phyloP scores from a whole-genome alignment of 37 sponge, comb jelly and placozoan species.

The Spongilla lacustris region DNA sequence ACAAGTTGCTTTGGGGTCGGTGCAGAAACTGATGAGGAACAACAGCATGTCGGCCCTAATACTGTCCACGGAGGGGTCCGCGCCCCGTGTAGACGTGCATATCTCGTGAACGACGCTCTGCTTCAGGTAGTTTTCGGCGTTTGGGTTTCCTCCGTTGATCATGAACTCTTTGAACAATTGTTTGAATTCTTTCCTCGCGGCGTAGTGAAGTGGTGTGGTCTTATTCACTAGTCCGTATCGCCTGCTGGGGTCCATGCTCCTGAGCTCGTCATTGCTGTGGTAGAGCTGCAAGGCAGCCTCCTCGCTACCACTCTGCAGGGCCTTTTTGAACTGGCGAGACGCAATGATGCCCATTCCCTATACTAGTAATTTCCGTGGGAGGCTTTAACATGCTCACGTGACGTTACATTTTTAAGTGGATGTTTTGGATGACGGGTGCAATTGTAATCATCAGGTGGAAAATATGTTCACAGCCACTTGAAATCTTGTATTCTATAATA shows the following conservation, averaged over 20 bases:
- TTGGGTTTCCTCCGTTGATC: conserved; percentile 24
- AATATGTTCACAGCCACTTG: too few relatives aligned
- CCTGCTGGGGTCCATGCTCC: conserved; percentile 10
- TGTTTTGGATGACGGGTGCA: too few relatives aligned
- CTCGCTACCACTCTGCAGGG: conserved; percentile 13
- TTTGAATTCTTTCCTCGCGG: conserved; percentile 20
- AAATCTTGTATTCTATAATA: too few relatives aligned
- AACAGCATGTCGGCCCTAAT: conserved; percentile 26
- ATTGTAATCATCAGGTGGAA: too few relatives aligned
- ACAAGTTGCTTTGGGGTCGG: not conserved
- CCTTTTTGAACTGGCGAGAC: conserved; percentile 17
- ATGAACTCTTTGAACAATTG: conserved; percentile 21
- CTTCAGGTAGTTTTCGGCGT: not conserved
- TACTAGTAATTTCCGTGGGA: too few relatives aligned
- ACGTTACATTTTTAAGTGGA: too few relatives aligned
- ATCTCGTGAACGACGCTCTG: conserved; percentile 20
- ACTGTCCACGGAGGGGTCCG: not conserved
- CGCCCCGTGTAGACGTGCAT: conserved; percentile 3
- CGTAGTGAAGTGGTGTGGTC: conserved; percentile 26
- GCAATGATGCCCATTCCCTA: conserved; percentile 25
- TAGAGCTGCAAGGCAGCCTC: conserved; percentile 21
- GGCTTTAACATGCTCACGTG: too few relatives aligned
- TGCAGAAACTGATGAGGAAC: conserved; percentile 26
- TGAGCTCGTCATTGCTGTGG: conserved; percentile 10
- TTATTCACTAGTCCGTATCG: not conserved